Percentiles rank a stretch among this genome's conserved stretches.
These are phyloP conservation scores for Rhogogaster chlorosoma DNA, from an alignment of 2,888 invertebrate genomes.

Conservation along the genomic window DNA sequence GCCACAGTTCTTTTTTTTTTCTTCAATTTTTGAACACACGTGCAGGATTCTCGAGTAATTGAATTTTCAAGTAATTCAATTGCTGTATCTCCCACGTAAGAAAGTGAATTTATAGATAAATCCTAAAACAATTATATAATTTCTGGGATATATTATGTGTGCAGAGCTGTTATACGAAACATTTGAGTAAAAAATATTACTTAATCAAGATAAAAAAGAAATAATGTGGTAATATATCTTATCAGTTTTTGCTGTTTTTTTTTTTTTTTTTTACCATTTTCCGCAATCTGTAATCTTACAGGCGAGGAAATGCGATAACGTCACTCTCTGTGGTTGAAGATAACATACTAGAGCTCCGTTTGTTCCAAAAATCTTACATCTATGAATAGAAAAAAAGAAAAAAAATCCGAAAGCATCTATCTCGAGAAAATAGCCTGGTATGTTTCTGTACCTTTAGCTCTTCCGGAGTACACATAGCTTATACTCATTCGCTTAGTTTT, in stretches of 20 bases:
- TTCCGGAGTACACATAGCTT: slow-evolving; percentile 78
- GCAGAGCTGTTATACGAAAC: not conserved
- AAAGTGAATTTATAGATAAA: slow-evolving; percentile 5
- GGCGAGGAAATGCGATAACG: not conserved
- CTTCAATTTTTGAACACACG: not conserved
- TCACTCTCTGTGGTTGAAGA: not conserved
- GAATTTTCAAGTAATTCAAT: not conserved
- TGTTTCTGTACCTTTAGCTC: slow-evolving; percentile 77
- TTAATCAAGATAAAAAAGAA: not conserved
- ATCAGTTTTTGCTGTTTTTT: not conserved
- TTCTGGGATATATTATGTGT: not conserved
- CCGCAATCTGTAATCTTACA: not conserved
- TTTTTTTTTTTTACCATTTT: not conserved
- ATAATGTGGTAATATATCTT: not conserved
- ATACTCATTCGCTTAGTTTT: not conserved
- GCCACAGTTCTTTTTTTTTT: not conserved
- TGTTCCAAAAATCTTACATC: slow-evolving; percentile 38
- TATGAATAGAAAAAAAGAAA: slow-evolving; percentile 11
- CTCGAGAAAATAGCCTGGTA: slow-evolving; percentile 34
- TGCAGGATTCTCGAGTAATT: not conserved
- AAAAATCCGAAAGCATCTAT: not conserved
- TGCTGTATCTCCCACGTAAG: not conserved
- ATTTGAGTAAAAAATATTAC: not conserved
- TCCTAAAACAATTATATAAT: not conserved
- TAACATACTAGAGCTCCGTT: not conserved